phyloP scores from a whole-genome alignment of 2,888 invertebrate species.

The Ceriagrion tenellum region DNA sequence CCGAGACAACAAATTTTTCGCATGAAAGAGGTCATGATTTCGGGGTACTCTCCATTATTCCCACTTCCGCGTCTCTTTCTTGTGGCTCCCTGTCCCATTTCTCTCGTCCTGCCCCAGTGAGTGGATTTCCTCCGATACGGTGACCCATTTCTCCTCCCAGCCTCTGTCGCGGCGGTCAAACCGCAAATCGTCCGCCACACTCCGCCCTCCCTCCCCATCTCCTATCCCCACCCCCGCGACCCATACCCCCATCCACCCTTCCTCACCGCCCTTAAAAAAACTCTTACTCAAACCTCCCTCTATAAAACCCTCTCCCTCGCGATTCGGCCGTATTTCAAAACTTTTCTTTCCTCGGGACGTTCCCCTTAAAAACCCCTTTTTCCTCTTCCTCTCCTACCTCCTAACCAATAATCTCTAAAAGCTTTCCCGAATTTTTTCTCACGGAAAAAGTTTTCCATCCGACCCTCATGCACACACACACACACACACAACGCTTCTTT shows the following conservation, averaged over 20 bases:
- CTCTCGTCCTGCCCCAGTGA: background rate
- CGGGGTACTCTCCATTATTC: no score
- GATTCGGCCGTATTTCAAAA: constrained; percentile 24
- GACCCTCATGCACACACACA: no score
- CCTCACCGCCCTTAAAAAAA: no score
- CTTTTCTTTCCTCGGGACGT: background rate
- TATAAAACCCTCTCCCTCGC: background rate
- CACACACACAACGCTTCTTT: background rate
- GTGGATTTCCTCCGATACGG: background rate
- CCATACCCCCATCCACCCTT: background rate
- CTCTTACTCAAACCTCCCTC: background rate
- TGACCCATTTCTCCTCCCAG: background rate
- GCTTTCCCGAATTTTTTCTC: constrained; percentile 25
- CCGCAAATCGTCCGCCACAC: background rate
- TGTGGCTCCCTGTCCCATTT: background rate
- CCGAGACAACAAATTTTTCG: no score
- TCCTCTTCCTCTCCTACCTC: no score
- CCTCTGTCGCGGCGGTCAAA: background rate
- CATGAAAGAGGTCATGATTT: no score
- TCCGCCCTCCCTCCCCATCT: background rate
- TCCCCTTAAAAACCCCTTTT: background rate
- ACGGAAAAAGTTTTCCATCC: background rate
- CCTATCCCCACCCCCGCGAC: no score
- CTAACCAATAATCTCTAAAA: constrained; percentile 34
- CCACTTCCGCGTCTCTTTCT: no score